Evolutionary conservation across 2,797 vertebrate genomes (phyloP).

Genomic region (Sebastes goodei): DNA sequence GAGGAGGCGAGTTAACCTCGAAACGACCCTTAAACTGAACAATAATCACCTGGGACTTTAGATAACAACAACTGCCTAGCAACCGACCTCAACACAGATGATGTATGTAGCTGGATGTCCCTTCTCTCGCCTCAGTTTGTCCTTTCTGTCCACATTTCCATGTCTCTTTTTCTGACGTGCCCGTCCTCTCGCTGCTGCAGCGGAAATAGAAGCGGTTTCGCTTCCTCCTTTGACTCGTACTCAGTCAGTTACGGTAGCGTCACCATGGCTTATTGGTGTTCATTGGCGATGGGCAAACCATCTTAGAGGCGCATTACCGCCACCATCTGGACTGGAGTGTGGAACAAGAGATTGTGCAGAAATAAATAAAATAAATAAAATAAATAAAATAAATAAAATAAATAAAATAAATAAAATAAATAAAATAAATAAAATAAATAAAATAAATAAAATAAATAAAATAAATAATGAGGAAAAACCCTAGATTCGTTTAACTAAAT

Average conservation of each 20-base stretch:
- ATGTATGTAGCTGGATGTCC: not conserved
- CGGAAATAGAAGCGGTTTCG: conserved; percentile 66
- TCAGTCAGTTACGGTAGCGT: conserved; percentile 59
- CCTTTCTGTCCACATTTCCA: conserved; percentile 71
- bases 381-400: no score
- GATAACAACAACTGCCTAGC: not conserved
- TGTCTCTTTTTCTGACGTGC: conserved; percentile 53
- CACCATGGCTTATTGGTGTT: no score
- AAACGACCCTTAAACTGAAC: conserved; percentile 36
- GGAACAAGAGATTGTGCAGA: no score
- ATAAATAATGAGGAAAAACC: no score
- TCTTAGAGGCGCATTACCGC: no score
- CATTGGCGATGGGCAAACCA: no score
- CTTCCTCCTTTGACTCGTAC: conserved; percentile 48
- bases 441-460: no score
- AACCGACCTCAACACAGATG: not conserved
- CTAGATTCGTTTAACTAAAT: no score
- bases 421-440: no score
- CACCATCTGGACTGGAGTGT: no score
- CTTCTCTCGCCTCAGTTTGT: conserved; percentile 48
- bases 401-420: no score
- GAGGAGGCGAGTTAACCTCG: conserved; percentile 35
- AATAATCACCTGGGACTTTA: not conserved
- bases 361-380: no score
- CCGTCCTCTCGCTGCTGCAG: conserved; percentile 63